phyloP scores from a whole-genome alignment of 2,888 invertebrate genomes.

The Sussaba pulchella region DNA sequence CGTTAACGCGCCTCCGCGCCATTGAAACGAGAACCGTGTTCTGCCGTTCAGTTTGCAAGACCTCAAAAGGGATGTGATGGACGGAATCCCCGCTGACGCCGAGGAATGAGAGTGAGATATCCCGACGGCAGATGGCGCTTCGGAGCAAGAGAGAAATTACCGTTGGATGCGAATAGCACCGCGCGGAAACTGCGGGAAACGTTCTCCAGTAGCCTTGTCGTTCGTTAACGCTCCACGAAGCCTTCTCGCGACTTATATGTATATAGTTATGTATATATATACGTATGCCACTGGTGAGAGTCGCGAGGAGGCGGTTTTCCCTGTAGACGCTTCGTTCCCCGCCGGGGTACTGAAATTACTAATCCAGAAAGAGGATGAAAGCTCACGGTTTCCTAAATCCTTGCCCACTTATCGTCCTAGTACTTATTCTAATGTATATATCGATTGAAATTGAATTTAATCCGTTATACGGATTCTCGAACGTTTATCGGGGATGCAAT shows the following conservation, averaged over 20 bases:
- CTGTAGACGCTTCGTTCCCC: conserved; percentile 29
- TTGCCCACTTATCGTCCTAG: conserved; percentile 19
- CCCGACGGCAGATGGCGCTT: conserved; percentile 28
- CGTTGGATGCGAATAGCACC: conserved; percentile 36
- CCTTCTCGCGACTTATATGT: conserved; percentile 29
- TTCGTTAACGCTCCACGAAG: conserved; percentile 46
- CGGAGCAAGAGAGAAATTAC: conserved; percentile 49
- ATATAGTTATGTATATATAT: too few relatives aligned
- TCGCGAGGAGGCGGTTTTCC: background rate
- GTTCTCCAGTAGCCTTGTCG: conserved; percentile 39
- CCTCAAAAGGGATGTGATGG: conserved; percentile 49
- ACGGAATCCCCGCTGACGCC: conserved; percentile 12
- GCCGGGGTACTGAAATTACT: conserved; percentile 41
- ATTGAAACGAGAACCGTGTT: conserved; percentile 34
- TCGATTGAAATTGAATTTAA: conserved; percentile 4
- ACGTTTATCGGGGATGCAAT: background rate
- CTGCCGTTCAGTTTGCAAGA: conserved; percentile 26
- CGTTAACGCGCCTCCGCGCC: background rate
- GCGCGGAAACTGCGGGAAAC: conserved; percentile 32
- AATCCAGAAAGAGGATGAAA: conserved; percentile 51
- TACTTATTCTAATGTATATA: conserved; percentile 9
- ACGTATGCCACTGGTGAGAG: conserved; percentile 14
- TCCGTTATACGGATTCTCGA: background rate
- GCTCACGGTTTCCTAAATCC: conserved; percentile 46
- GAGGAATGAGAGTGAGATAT: conserved; percentile 22